Percentiles rank a stretch among this genome's conserved stretches.
phyloP scores from a whole-genome alignment of 2,888 invertebrate species.

The Yponomeuta plumbellus region DNA sequence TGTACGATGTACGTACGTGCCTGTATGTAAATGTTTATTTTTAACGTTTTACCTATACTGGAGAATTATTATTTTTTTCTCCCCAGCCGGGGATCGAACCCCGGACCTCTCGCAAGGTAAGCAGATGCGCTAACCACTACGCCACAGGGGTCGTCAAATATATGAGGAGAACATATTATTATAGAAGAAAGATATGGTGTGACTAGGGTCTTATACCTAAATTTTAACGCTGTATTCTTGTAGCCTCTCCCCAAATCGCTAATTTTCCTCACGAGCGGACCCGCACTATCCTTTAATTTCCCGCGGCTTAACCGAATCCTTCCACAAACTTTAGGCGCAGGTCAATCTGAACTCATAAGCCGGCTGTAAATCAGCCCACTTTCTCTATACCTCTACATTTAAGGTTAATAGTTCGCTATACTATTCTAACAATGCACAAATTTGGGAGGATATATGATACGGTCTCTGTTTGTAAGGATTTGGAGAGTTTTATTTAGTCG shows the following conservation, averaged over 20 bases:
- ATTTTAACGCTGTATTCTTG: neutral
- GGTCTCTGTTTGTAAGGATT: too few relatives aligned
- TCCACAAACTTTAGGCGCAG: constrained; percentile 29
- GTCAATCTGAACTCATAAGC: constrained; percentile 31
- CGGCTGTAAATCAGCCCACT: constrained; percentile 29
- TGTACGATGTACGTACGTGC: too few relatives aligned
- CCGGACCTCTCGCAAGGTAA: too few relatives aligned
- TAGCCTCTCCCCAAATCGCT: constrained; percentile 19
- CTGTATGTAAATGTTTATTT: too few relatives aligned
- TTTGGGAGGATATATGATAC: neutral
- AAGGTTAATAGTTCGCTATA: neutral
- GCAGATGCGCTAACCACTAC: too few relatives aligned
- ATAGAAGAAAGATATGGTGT: too few relatives aligned
- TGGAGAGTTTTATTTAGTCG: too few relatives aligned
- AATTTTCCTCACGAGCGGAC: constrained; percentile 21
- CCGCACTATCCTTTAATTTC: constrained; percentile 27
- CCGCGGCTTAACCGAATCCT: constrained; percentile 22
- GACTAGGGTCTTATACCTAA: neutral
- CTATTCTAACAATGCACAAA: neutral
- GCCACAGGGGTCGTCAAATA: too few relatives aligned
- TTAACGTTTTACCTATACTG: too few relatives aligned
- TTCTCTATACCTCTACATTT: neutral
- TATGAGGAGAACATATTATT: too few relatives aligned
- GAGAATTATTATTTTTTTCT: too few relatives aligned
- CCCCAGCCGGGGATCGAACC: too few relatives aligned